Evolutionary conservation across 2,888 invertebrate species (phyloP), one percentile per base, ranked within the genome.

Genomic region (Sylvicola cinctus): DNA sequence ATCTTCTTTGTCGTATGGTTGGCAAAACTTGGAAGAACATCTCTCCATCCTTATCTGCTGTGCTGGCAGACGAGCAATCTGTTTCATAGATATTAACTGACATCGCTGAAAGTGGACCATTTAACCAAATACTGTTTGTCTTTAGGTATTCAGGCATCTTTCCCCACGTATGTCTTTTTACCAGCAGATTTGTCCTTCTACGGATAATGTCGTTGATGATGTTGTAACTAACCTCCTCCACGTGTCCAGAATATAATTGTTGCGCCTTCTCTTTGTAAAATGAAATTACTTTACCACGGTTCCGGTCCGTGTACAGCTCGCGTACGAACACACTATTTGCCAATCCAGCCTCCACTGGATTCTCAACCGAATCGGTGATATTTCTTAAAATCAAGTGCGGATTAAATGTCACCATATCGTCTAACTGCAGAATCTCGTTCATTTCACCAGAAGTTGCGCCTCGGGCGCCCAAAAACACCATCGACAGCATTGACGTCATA

Each of bases 331-430:
- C 80, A 2, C 83, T 77, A 7, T 76, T 72, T 0, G 76, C 73
- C 7, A 84, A 72, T 2, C 80, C 79, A n/a, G 73, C 65, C 34
- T 69, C 67, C 20, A 66, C 60, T 0, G 69, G 65, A 17, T 70
- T 60, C 41, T 76, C 70, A 20, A 83, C 74, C 0, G 81, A 76
- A 46, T 83, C 83, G 0, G 83, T 81, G 14, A 87, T 74, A 49
- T 85, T 85, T 51, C 79, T 79, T 44, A 85, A 71, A 1, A 83
- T 74, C 44, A 84, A 66, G 51, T 88, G 87, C 0, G 87, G 87
- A 54, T 87, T 88, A 47, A 88, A 87, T 0, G 83, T 81, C 0
- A 83, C 75, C 70, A 85, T 81, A 41, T 87, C 83, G 49, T 87
- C 87, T 12, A 87, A 59, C 45, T 74, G 72, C 0, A 87, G 59